A percentile compares a stretch with the other conserved stretches of the same genome.
These are phyloP conservation scores for Melitaea cinxia DNA, from an alignment of 1,140 invertebrate genomes.

Conservation along the genomic window DNA sequence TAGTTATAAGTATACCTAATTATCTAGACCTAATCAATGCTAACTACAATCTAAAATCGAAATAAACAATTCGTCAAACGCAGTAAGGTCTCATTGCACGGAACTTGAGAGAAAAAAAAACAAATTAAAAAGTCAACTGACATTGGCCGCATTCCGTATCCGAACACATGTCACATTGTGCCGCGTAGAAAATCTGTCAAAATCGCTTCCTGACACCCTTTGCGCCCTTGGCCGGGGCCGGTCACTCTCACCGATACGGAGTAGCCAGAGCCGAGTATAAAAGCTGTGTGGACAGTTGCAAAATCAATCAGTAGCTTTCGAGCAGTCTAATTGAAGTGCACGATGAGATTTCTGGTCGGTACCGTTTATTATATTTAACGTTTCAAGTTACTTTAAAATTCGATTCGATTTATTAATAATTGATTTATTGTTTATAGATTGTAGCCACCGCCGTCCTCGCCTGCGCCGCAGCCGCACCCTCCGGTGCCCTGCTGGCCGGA, in stretches of 20 bases:
- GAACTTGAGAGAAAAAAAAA: background rate
- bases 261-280: background rate
- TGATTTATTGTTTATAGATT: constrained; percentile 46
- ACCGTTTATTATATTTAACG: background rate
- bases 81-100: background rate
- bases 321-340: constrained; percentile 15
- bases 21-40: background rate
- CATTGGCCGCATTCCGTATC: constrained; percentile 8
- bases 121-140: background rate
- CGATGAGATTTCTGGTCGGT: constrained; percentile 18
- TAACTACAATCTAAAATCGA: constrained; percentile 9
- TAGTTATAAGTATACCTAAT: background rate
- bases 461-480: constrained; percentile 60
- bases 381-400: background rate
- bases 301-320: constrained; percentile 14
- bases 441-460: constrained; percentile 61
- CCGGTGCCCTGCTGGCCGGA: constrained; percentile 50
- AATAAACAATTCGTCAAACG: background rate
- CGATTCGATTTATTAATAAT: background rate
- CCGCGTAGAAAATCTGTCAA: background rate
- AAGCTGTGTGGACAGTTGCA: background rate
- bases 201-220: background rate
- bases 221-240: background rate
- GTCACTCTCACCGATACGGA: background rate
- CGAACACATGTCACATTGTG: background rate